These are phyloP conservation scores for Periophthalmodon schlosseri DNA, from an alignment of 2,113 vertebrate genomes.

Conservation along the genomic window DNA sequence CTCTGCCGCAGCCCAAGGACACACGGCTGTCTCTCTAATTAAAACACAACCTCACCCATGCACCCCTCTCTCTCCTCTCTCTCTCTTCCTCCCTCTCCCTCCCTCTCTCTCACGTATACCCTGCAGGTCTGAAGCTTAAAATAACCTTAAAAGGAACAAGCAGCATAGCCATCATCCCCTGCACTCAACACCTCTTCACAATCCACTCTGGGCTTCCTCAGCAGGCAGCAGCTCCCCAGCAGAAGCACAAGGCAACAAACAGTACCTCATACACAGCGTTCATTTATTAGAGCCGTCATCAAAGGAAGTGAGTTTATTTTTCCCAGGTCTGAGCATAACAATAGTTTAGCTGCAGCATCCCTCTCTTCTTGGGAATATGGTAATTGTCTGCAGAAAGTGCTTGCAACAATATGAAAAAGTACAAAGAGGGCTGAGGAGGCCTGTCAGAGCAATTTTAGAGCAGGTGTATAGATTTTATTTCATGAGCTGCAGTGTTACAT, in stretches of 20 bases:
- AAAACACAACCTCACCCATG: slow-evolving; percentile 67
- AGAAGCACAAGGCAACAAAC: slow-evolving; percentile 49
- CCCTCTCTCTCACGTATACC: slow-evolving; percentile 31
- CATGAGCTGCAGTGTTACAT: neutral
- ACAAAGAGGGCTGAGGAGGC: slow-evolving; percentile 23
- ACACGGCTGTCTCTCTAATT: slow-evolving; percentile 76
- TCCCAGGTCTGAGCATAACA: slow-evolving; percentile 36
- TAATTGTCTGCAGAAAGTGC: slow-evolving; percentile 42
- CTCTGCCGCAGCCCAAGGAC: slow-evolving; percentile 76
- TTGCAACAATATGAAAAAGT: slow-evolving; percentile 19
- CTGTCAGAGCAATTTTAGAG: slow-evolving; percentile 18
- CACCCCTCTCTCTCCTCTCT: slow-evolving; percentile 28
- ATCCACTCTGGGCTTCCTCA: slow-evolving; percentile 64
- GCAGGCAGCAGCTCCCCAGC: slow-evolving; percentile 59
- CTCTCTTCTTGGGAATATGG: slow-evolving; percentile 39
- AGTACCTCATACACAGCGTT: slow-evolving; percentile 33
- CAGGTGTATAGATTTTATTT: slow-evolving; percentile 1
- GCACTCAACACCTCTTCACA: slow-evolving; percentile 72
- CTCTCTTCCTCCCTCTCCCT: slow-evolving; percentile 6
- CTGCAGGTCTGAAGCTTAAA: slow-evolving; percentile 72
- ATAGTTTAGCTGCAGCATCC: slow-evolving; percentile 9
- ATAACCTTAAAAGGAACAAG: slow-evolving; percentile 73
- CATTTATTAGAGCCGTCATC: slow-evolving; percentile 37
- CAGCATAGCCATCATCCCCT: slow-evolving; percentile 59
- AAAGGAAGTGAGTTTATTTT: slow-evolving; percentile 47